Base-by-base conservation (phyloP, 2,113 vertebrate species). In the Buteo buteo region DNA sequence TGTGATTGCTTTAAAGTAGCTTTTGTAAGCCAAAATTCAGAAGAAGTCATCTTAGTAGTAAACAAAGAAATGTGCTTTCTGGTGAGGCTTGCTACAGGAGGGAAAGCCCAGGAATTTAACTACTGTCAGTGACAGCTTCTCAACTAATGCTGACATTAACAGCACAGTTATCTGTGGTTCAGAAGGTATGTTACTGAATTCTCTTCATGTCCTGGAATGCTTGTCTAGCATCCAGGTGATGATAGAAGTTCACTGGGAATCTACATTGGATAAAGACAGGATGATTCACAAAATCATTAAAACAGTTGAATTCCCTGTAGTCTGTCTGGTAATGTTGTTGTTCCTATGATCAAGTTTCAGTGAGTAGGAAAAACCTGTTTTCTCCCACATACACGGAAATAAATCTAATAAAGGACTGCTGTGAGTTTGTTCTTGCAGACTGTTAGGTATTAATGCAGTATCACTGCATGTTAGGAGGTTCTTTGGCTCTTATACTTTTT, bases 181-280 rank as follows among this genome's bases (percentile, higher is more conserved):
- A 88, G 72, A 81, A 93, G 82, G 67, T 94, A 78, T 73, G 86
- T 78, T 87, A 78, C 44, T 84, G 66, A 67, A 79, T 89, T 78
- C 24, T 81, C 10, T 89, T 66, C 2, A 5, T 79, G 79, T 88
- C 79, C 24, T 0, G 4, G 95, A 90, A 93, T 93, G 67, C 64
- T 67, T 88, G 79, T 86, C 80, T 70, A 55, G 55, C 52, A 40
- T 95, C 80, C 82, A 88, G 57, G 84, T 78, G 62, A 83, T 92
- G 90, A 88, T 92, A 77, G 49, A 54, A 77, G n/a, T 92, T 94
- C 74, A 34, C 80, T 93, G 72, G 28, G 47, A 96, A 59, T 77
- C 59, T 86, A 45, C 38, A 20, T 38, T 72, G 58, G 38, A 55
- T 92, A 34, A 93, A 84, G 90, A 74, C 32, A 31, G 47, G 71